phyloP scores from a whole-genome alignment of 2,797 vertebrate species.

The Thamnophis elegans region DNA sequence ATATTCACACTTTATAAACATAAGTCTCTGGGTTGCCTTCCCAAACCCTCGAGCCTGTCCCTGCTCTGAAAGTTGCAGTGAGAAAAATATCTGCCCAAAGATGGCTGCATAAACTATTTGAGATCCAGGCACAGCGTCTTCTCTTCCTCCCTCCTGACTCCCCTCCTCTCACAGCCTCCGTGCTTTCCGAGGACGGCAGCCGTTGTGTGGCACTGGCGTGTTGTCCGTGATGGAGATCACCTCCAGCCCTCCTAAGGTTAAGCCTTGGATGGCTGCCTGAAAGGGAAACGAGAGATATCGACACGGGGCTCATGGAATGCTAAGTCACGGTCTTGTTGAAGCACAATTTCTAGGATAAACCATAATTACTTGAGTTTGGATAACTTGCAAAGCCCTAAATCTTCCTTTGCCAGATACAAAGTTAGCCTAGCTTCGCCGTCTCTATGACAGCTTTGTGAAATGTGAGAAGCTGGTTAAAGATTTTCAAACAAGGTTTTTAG shows the following conservation, averaged over 20 bases:
- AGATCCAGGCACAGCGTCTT: not conserved
- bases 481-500: not conserved
- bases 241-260: conserved; percentile 91
- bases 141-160: not conserved
- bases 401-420: not conserved
- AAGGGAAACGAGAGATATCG: conserved; percentile 31
- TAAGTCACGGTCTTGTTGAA: not conserved
- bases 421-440: not conserved
- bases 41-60: not conserved
- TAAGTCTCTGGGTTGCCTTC: not conserved
- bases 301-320: not conserved
- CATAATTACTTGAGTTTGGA: not conserved
- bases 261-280: conserved; percentile 90
- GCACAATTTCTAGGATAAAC: not conserved
- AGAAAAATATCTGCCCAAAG: conserved; percentile 14
- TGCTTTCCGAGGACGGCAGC: conserved; percentile 92
- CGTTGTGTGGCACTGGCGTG: conserved; percentile 94
- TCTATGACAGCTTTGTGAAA: not conserved
- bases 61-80: not conserved
- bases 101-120: not conserved
- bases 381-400: not conserved
- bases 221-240: conserved; percentile 95
- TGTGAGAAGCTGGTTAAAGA: not conserved
- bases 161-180: conserved; percentile 72
- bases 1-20: conserved; percentile 46